Conservation (phyloP, 2,113 vertebrate species). For the Anarhynchus alexandrinus region DNA sequence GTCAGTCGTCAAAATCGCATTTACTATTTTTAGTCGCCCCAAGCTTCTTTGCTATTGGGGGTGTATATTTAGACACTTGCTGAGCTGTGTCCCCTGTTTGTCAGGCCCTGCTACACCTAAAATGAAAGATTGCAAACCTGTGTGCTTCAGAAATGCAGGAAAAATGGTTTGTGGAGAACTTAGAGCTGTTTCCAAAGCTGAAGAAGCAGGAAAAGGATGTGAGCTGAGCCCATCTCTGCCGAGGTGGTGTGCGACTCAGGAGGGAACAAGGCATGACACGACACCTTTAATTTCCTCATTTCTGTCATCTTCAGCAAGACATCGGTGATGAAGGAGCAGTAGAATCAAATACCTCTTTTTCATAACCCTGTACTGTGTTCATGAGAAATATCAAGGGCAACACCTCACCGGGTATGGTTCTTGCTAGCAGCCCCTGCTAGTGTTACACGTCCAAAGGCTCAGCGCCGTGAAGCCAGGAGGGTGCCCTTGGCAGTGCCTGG, state of each 20-base stretch:
- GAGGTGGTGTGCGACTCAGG: rapidly evolving
- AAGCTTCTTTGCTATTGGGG: not conserved
- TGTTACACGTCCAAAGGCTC: not conserved
- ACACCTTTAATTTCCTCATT: not conserved
- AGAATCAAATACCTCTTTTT: not conserved
- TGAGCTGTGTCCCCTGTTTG: not conserved
- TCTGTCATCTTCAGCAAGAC: not conserved
- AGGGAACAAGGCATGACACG: not conserved
- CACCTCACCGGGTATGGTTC: not conserved
- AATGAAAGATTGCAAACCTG: not conserved
- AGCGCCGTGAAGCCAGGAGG: rapidly evolving
- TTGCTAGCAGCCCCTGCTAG: not conserved
- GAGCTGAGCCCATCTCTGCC: not conserved
- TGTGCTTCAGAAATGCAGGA: not conserved
- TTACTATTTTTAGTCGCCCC: not conserved
- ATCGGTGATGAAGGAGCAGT: not conserved
- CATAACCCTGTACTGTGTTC: not conserved
- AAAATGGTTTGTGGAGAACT: not conserved
- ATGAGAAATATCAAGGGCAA: not conserved
- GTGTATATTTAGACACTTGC: not conserved
- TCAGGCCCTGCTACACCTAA: not conserved
- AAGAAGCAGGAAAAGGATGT: not conserved
- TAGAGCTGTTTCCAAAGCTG: not conserved
- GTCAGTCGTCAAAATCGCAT: not conserved
- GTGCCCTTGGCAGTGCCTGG: not conserved